These are phyloP conservation scores for Dicrurus megarhynchus DNA, from an alignment of 2,113 vertebrate genomes.

Conservation along the genomic window DNA sequence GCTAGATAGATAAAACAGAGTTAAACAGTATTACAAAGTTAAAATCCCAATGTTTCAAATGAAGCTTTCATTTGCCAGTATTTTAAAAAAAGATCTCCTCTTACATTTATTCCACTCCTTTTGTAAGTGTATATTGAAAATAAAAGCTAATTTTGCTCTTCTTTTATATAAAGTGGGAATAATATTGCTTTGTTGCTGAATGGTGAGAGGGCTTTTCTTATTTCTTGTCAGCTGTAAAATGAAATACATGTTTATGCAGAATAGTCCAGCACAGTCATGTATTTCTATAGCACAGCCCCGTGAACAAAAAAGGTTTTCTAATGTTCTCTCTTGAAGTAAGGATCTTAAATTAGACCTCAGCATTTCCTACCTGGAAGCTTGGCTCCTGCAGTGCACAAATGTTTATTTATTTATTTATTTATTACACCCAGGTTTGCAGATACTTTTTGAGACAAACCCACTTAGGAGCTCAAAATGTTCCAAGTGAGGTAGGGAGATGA, in stretches of 20 bases:
- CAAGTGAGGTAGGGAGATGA: neutral
- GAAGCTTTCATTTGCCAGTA: constrained; percentile 41
- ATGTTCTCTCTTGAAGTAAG: neutral
- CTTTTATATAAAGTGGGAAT: neutral
- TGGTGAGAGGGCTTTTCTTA: neutral
- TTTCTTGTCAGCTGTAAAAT: neutral
- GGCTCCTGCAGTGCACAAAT: neutral
- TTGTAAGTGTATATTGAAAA: neutral
- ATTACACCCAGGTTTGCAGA: neutral
- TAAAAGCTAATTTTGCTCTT: neutral
- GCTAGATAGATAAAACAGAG: constrained; percentile 70
- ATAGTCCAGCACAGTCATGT: neutral
- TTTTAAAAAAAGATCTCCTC: neutral
- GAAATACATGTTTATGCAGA: neutral
- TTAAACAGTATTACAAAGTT: constrained; percentile 70
- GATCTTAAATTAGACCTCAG: constrained; percentile 20
- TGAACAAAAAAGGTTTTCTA: neutral
- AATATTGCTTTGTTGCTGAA: neutral
- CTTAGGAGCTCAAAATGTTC: constrained; percentile 5
- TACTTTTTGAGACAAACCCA: constrained; percentile 15
- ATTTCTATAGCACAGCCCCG: neutral
- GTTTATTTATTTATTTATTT: neutral
- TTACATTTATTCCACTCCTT: neutral
- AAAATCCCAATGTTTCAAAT: constrained; percentile 62
- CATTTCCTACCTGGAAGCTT: neutral